Base-by-base conservation (phyloP, 2,888 invertebrate genomes). In the Drepanosiphum platanoidis region DNA sequence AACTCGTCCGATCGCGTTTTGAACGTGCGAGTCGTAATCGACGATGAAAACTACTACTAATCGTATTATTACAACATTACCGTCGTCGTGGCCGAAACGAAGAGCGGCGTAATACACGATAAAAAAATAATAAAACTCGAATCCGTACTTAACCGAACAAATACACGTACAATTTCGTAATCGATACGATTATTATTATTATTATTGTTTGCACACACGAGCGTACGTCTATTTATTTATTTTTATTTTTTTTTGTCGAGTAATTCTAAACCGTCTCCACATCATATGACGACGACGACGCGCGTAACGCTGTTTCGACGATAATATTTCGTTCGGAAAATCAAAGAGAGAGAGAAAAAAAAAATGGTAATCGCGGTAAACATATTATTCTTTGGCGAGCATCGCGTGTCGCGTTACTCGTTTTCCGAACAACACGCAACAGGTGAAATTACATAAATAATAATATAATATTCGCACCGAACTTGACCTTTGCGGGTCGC, bases 401-500 rank as follows among this genome's bases (percentile, higher is more conserved):
- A 34, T 36, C 18, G 42, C 66, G 66, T 66, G 46, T 78, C 42
- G 32, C 22, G 22, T 22, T n/a, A 27, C n/a, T 61, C n/a, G 18
- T 39, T 66, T 32, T 8, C n/a, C n/a, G 42, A 15, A n/a, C 42
- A 15, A n/a, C 42, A 13, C 78, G 42, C 66, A 3, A 78, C 32
- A 22, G 30, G 32, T 42, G 32, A 22, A 42, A 15, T 32, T 42
- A 32, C 42, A 78, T 30, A 46, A 32, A 78, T 42, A 72, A 46
- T 5, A 18, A 46, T 71, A 77, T 78, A 34, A 72, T 34, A 46
- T 72, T 42, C 66, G 66, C 42, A 22, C 7, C 42, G 78, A 66
- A 78, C 78, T 78, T 78, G 78, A 78, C 78, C 66, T 78, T n/a
- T 66, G 30, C 42, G 11, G 9, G 13, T 42, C 13, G 11, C 11